These are phyloP conservation scores for Tetropium fuscum DNA, from an alignment of 2,888 invertebrate genomes.

Conservation along the genomic window DNA sequence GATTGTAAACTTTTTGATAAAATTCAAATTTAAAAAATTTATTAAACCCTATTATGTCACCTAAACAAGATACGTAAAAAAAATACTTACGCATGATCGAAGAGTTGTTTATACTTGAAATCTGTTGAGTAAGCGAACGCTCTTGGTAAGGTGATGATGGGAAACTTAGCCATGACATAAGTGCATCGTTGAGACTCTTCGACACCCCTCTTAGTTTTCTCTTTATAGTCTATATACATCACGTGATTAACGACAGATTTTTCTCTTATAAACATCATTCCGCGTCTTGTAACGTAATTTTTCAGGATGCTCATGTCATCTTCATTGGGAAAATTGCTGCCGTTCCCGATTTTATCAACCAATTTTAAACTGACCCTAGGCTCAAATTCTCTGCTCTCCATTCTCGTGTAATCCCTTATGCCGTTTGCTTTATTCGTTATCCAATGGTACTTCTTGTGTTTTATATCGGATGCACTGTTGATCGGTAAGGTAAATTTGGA, in stretches of 20 bases:
- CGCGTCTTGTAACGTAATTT: slow-evolving; percentile 65
- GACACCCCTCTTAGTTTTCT: slow-evolving; percentile 68
- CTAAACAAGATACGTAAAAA: too few species aligned
- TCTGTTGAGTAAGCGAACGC: slow-evolving; percentile 79
- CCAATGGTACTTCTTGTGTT: slow-evolving; percentile 76
- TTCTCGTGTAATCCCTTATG: slow-evolving; percentile 67
- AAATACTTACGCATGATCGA: slow-evolving; percentile 80
- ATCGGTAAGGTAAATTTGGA: slow-evolving; percentile 87
- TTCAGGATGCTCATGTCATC: slow-evolving; percentile 63
- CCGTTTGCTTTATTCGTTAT: slow-evolving; percentile 75
- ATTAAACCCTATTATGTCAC: too few species aligned
- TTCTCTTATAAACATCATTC: slow-evolving; percentile 77
- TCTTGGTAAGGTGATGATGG: slow-evolving; percentile 75
- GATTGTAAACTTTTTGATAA: too few species aligned
- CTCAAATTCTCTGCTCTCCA: slow-evolving; percentile 1
- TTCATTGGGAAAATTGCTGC: slow-evolving; percentile 23
- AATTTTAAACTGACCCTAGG: slow-evolving; percentile 28
- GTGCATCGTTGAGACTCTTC: slow-evolving; percentile 77
- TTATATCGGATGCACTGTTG: slow-evolving; percentile 77
- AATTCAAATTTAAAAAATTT: too few species aligned
- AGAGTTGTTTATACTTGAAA: slow-evolving; percentile 71
- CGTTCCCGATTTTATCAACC: slow-evolving; percentile 31
- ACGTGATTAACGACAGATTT: slow-evolving; percentile 76
- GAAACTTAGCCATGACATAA: slow-evolving; percentile 79
- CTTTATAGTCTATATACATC: slow-evolving; percentile 78